phyloP scores from a whole-genome alignment of 2,888 invertebrate species.

The Entomobrya multifasciata region DNA sequence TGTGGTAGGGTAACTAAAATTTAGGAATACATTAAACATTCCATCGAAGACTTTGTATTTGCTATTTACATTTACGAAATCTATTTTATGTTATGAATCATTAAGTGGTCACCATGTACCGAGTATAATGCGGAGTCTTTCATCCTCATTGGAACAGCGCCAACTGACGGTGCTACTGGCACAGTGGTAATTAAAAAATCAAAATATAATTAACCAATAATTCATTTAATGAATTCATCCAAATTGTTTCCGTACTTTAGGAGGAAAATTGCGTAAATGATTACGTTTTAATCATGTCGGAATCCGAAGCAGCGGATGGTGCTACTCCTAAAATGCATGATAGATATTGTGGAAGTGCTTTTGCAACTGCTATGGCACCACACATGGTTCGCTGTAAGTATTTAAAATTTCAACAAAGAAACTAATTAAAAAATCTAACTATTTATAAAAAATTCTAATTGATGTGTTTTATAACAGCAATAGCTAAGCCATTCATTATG shows the following conservation, averaged over 20 bases:
- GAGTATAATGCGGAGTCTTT: slow-evolving; percentile 59
- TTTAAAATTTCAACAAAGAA: not conserved
- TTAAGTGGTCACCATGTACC: slow-evolving; percentile 76
- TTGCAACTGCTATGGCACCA: slow-evolving; percentile 47
- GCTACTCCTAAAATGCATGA: slow-evolving; percentile 57
- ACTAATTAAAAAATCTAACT: not conserved
- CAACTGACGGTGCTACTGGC: slow-evolving; percentile 27
- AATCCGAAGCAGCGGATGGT: slow-evolving; percentile 11
- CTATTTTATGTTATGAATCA: too few species aligned
- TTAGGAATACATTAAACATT: too few species aligned
- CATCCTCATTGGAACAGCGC: slow-evolving; percentile 39
- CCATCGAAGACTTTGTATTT: not conserved
- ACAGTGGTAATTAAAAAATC: slow-evolving; percentile 57
- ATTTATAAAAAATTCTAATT: not conserved
- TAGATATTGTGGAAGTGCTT: slow-evolving; percentile 75
- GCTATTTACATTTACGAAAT: not conserved
- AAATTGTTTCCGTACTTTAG: not conserved
- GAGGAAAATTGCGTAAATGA: slow-evolving; percentile 49
- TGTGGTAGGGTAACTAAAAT: slow-evolving; percentile 70
- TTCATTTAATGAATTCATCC: too few species aligned
- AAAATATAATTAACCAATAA: too few species aligned
- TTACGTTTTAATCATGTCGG: slow-evolving; percentile 77
- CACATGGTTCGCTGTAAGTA: slow-evolving; percentile 67
- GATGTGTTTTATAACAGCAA: slow-evolving; percentile 54
- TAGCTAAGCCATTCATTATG: slow-evolving; percentile 78